Evolutionary conservation across 2,797 vertebrate genomes (phyloP).

Genomic region (Melanotaenia pygmaea): DNA sequence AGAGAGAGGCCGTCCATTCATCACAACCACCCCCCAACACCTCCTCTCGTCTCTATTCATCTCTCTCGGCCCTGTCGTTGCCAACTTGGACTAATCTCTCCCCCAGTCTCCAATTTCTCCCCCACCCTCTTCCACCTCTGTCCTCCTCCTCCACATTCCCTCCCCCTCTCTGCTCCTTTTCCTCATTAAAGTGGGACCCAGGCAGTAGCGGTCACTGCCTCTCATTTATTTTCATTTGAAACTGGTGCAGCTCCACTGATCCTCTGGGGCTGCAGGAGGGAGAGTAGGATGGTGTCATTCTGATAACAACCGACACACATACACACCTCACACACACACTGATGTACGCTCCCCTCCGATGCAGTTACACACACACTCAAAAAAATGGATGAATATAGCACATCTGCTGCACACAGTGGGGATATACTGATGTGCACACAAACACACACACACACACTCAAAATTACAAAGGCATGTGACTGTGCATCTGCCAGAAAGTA

Average conservation of each 20-base stretch:
- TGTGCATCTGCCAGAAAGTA: slow-evolving; percentile 62
- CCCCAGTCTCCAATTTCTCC: slow-evolving; percentile 46
- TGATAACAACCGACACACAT: slow-evolving; percentile 72
- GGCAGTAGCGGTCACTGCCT: slow-evolving; percentile 84
- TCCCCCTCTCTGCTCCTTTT: slow-evolving; percentile 63
- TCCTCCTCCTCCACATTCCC: slow-evolving; percentile 25
- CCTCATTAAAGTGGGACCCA: slow-evolving; percentile 84
- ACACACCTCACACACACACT: slow-evolving; percentile 39
- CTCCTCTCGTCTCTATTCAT: slow-evolving; percentile 25
- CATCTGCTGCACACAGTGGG: slow-evolving; percentile 34
- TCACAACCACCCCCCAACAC: slow-evolving; percentile 51
- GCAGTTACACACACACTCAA: slow-evolving; percentile 32
- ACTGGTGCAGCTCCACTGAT: slow-evolving; percentile 82
- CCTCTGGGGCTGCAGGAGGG: slow-evolving; percentile 73
- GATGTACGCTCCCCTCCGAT: not conserved
- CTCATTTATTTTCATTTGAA: slow-evolving; percentile 89
- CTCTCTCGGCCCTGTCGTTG: slow-evolving; percentile 34
- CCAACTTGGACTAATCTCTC: slow-evolving; percentile 56
- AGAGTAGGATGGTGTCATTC: slow-evolving; percentile 77
- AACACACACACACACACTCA: slow-evolving; percentile 29
- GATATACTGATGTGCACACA: slow-evolving; percentile 23
- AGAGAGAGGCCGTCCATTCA: slow-evolving; percentile 75
- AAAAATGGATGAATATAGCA: slow-evolving; percentile 40
- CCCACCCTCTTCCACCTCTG: slow-evolving; percentile 27
- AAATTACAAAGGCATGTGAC: slow-evolving; percentile 49